These are phyloP conservation scores for Umimayanthus chanpuru DNA, from an alignment of 92 coral and sea anemone species.

Conservation along the genomic window DNA sequence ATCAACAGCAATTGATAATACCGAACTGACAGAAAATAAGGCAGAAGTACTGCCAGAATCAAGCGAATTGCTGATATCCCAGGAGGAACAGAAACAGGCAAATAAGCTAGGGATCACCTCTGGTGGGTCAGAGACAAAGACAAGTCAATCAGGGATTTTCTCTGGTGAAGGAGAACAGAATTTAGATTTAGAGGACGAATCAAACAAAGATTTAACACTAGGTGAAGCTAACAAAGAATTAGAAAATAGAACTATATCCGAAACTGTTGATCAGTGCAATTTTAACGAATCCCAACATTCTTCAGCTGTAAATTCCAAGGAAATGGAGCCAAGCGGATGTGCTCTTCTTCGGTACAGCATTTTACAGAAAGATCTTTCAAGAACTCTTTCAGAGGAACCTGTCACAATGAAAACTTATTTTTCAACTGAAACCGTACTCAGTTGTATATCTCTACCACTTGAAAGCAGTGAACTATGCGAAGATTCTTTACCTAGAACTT, in stretches of 20 bases:
- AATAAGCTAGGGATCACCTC: not conserved
- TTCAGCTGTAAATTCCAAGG: not conserved
- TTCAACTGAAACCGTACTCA: conserved; percentile 49
- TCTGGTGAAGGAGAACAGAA: not conserved
- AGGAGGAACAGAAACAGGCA: not conserved
- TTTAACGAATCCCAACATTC: not conserved
- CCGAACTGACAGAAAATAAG: not conserved
- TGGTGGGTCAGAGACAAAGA: not conserved
- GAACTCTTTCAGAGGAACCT: conserved; percentile 57
- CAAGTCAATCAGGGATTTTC: not conserved
- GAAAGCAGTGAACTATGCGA: conserved; percentile 52
- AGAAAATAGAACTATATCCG: not conserved
- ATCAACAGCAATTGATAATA: not conserved
- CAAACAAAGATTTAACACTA: not conserved
- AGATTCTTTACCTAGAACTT: not conserved
- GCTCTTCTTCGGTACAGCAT: conserved; percentile 46
- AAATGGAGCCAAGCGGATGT: conserved; percentile 24
- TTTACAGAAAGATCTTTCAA: conserved; percentile 10
- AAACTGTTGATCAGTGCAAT: not conserved
- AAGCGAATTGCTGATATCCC: not conserved
- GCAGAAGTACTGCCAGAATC: not conserved
- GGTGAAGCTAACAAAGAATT: not conserved
- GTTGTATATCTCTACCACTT: conserved; percentile 64
- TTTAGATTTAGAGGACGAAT: not conserved
- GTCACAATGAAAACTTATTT: conserved; percentile 34